Conservation (phyloP, 2,888 invertebrate genomes). For the Diarsia mendica region DNA sequence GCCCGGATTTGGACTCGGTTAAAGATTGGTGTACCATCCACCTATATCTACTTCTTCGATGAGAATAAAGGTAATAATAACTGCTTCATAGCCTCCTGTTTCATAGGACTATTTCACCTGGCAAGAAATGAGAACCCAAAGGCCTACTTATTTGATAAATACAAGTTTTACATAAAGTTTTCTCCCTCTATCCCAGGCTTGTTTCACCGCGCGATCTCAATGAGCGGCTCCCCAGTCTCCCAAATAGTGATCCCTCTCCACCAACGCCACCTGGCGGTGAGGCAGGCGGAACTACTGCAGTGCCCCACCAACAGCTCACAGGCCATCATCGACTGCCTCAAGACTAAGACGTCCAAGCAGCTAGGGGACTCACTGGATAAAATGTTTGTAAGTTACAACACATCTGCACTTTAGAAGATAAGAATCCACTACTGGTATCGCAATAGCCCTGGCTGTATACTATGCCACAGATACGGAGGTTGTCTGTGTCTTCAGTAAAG, state of each 20-base stretch:
- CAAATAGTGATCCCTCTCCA: constrained; percentile 89
- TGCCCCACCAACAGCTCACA: constrained; percentile 90
- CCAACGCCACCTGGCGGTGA: constrained; percentile 90
- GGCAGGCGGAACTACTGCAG: constrained; percentile 91
- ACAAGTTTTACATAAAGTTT: not conserved
- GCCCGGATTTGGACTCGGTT: not conserved
- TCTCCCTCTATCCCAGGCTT: constrained; percentile 83
- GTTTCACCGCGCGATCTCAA: constrained; percentile 93
- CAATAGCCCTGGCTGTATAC: not conserved
- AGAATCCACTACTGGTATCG: not conserved
- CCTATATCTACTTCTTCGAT: not conserved
- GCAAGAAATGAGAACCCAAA: not conserved
- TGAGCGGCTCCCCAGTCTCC: constrained; percentile 92
- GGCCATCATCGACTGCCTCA: constrained; percentile 91
- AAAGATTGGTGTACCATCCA: not conserved
- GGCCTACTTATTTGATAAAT: not conserved
- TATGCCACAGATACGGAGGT: not conserved
- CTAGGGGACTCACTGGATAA: constrained; percentile 84
- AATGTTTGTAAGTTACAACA: constrained; percentile 83
- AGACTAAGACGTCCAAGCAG: constrained; percentile 85
- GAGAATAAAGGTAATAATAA: not conserved
- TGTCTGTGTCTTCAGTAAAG: not conserved
- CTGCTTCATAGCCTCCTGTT: not conserved
- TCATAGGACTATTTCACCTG: not conserved
- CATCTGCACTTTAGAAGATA: not conserved